A percentile compares a stretch with the other conserved stretches of the same genome.
phyloP scores from a whole-genome alignment of 1,140 invertebrate species.

The Arion vulgaris region DNA sequence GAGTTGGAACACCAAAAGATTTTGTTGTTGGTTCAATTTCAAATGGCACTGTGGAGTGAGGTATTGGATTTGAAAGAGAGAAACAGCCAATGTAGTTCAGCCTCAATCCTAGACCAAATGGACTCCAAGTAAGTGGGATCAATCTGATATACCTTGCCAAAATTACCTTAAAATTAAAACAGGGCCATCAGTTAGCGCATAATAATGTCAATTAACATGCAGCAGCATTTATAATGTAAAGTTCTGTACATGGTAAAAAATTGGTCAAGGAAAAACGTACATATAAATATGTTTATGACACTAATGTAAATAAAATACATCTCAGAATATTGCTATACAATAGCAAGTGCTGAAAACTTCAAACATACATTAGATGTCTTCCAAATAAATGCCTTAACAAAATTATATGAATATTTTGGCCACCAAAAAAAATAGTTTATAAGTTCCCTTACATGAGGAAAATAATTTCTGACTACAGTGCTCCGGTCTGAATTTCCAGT shows the following conservation, averaged over 20 bases:
- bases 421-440: not conserved
- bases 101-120: slow-evolving; percentile 45
- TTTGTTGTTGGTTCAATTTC: slow-evolving; percentile 2
- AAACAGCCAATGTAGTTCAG: slow-evolving; percentile 53
- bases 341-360: no score
- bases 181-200: not conserved
- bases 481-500: slow-evolving; percentile 47
- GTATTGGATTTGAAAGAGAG: not conserved
- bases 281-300: no score
- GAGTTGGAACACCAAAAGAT: not conserved
- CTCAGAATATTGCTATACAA: no score
- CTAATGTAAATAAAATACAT: no score
- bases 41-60: slow-evolving; percentile 5
- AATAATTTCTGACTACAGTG: slow-evolving; percentile 37
- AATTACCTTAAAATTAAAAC: slow-evolving; percentile 14
- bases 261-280: no score
- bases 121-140: slow-evolving; percentile 40
- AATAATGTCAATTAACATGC: no score
- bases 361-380: no score
- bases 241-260: no score
- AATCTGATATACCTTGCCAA: slow-evolving; percentile 50
- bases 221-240: no score
- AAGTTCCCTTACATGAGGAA: slow-evolving; percentile 25
- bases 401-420: no score
- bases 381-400: no score